phyloP scores from a whole-genome alignment of 2,797 vertebrate species.

The Carapus acus region DNA sequence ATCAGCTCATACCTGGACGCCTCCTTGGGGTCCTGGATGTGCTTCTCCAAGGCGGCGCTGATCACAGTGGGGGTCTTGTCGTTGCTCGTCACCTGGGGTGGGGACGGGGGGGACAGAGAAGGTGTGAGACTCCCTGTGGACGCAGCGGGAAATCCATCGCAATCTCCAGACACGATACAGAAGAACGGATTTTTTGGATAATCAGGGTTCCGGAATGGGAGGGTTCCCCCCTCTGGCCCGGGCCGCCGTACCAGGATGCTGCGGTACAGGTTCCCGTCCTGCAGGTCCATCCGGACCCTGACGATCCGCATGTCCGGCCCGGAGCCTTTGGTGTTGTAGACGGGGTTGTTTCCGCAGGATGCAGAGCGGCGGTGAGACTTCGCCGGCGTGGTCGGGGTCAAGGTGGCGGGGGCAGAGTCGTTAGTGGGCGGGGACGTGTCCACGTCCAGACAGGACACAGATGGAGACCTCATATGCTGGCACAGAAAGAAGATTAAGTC shows the following conservation, averaged over 20 bases:
- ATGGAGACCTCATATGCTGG: constrained; percentile 85
- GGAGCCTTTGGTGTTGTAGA: constrained; percentile 55
- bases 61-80: constrained; percentile 87
- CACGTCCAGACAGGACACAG: constrained; percentile 82
- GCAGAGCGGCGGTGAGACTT: constrained; percentile 82
- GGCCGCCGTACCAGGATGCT: constrained; percentile 80
- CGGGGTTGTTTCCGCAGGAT: constrained; percentile 72
- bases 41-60: constrained; percentile 84
- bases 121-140: constrained; percentile 43
- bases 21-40: constrained; percentile 77
- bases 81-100: constrained; percentile 83
- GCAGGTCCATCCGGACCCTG: constrained; percentile 83
- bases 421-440: constrained; percentile 71
- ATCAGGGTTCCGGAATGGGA: too few relatives aligned
- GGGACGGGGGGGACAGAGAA: constrained; percentile 29
- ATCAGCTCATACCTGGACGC: constrained; percentile 80
- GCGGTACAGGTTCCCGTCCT: constrained; percentile 85
- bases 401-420: constrained; percentile 54
- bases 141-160: constrained; percentile 3
- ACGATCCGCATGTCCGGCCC: constrained; percentile 83
- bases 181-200: too few relatives aligned
- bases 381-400: constrained; percentile 63
- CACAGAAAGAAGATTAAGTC: neutral
- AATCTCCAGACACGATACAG: too few relatives aligned
- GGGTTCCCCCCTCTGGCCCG: constrained; percentile 3